Conservation (phyloP, 2,113 vertebrate species). For the Psilopogon haemacephalus region DNA sequence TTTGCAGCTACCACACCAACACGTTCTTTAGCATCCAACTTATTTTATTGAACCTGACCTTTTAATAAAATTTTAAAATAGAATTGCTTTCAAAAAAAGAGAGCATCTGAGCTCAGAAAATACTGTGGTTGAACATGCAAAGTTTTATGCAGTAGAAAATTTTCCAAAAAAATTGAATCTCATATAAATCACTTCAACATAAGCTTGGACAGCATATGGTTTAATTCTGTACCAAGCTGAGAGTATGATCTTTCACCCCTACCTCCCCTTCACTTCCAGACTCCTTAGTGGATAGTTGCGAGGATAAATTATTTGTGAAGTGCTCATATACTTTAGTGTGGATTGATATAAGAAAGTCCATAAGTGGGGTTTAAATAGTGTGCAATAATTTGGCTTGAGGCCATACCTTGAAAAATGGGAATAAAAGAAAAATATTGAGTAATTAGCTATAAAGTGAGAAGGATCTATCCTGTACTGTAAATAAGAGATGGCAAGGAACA, state of each 20-base stretch:
- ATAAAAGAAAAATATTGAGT: slow-evolving; percentile 20
- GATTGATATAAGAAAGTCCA: not conserved
- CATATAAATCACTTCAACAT: not conserved
- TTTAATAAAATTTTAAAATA: not conserved
- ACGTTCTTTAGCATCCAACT: not conserved
- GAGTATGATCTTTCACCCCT: not conserved
- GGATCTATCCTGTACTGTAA: not conserved
- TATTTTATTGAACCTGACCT: not conserved
- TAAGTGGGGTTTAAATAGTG: not conserved
- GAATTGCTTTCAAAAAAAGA: not conserved
- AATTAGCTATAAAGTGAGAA: not conserved
- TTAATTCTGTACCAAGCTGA: not conserved
- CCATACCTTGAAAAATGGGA: slow-evolving; percentile 2
- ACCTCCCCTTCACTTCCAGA: not conserved
- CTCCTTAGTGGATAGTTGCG: not conserved
- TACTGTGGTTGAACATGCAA: not conserved
- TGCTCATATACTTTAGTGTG: not conserved
- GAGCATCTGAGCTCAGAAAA: not conserved
- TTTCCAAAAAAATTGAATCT: not conserved
- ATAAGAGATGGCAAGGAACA: not conserved
- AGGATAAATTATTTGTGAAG: slow-evolving; percentile 33
- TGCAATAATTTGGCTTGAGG: slow-evolving; percentile 4
- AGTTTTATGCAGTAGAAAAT: rapidly evolving
- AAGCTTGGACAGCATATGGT: not conserved
- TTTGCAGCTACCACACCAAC: not conserved